Conservation (phyloP, 2,797 vertebrate species). For the Malacoctenus gilli region DNA sequence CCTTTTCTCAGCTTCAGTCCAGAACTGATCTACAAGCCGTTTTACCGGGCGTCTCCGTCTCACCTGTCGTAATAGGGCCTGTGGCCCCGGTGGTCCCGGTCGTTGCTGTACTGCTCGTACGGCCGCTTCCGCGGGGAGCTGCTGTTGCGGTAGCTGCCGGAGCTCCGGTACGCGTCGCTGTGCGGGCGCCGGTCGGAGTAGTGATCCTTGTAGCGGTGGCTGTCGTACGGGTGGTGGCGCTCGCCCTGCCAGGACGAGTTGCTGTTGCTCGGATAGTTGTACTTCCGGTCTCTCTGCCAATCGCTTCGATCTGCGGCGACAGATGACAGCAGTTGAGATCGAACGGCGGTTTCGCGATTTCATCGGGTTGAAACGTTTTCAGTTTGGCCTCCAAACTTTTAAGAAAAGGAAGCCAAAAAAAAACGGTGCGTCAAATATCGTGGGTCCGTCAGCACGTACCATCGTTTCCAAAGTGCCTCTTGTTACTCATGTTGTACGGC, state of each 20-base stretch:
- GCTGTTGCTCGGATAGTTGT: conserved; percentile 89
- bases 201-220: conserved; percentile 95
- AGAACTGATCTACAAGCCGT: too few relatives aligned
- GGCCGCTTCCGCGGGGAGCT: conserved; percentile 90
- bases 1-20: too few relatives aligned
- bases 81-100: conserved; percentile 92
- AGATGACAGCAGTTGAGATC: neutral
- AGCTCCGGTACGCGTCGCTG: conserved; percentile 89
- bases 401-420: too few relatives aligned
- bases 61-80: conserved; percentile 96
- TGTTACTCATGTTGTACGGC: conserved; percentile 84
- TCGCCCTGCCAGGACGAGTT: conserved; percentile 92
- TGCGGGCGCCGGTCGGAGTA: conserved; percentile 90
- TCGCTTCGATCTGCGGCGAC: conserved; percentile 89
- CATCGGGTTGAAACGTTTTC: neutral
- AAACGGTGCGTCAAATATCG: too few relatives aligned
- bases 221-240: conserved; percentile 92
- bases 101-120: conserved; percentile 93
- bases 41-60: too few relatives aligned
- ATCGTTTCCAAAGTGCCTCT: conserved; percentile 91
- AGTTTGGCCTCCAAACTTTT: too few relatives aligned
- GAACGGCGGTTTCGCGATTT: neutral
- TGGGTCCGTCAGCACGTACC: conserved; percentile 60
- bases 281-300: conserved; percentile 96
- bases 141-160: conserved; percentile 89